phyloP scores from a whole-genome alignment of 2,113 vertebrate genomes.

The Phaetusa simplex region DNA sequence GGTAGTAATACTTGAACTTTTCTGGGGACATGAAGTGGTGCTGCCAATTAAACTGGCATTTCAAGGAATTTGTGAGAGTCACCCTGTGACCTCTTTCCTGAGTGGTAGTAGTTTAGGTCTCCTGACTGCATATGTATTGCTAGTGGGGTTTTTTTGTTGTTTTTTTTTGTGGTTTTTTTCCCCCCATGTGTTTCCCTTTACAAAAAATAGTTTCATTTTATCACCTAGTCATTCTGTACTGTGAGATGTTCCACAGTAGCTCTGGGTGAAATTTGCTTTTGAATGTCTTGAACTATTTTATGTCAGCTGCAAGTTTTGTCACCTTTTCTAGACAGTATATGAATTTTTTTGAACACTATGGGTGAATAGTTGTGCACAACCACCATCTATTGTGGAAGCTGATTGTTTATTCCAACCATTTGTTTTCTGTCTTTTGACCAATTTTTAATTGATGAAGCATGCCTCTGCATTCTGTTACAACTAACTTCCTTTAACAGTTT shows the following conservation, averaged over 20 bases:
- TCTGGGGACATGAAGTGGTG: accelerated
- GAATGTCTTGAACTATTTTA: background rate
- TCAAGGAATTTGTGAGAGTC: background rate
- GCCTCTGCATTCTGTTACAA: background rate
- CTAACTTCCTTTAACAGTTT: background rate
- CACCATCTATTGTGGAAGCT: background rate
- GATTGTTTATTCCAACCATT: background rate
- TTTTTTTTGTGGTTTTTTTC: background rate
- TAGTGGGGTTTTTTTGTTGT: background rate
- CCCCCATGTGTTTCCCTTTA: background rate
- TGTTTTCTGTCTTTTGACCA: background rate
- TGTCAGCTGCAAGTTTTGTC: background rate
- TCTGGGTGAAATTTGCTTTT: background rate
- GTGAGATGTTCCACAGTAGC: background rate
- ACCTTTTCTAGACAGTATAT: background rate
- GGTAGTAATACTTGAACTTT: background rate
- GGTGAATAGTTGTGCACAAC: background rate
- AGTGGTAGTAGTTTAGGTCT: background rate
- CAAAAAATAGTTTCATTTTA: background rate
- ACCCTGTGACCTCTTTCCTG: background rate
- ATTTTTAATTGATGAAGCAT: background rate
- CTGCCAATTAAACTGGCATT: background rate
- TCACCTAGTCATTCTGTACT: background rate
- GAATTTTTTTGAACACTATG: background rate
- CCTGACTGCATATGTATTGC: background rate